A percentile compares a stretch with the other conserved stretches of the same genome.
Evolutionary conservation across 2,113 vertebrate species (phyloP).

Genomic region (Panthera tigris): DNA sequence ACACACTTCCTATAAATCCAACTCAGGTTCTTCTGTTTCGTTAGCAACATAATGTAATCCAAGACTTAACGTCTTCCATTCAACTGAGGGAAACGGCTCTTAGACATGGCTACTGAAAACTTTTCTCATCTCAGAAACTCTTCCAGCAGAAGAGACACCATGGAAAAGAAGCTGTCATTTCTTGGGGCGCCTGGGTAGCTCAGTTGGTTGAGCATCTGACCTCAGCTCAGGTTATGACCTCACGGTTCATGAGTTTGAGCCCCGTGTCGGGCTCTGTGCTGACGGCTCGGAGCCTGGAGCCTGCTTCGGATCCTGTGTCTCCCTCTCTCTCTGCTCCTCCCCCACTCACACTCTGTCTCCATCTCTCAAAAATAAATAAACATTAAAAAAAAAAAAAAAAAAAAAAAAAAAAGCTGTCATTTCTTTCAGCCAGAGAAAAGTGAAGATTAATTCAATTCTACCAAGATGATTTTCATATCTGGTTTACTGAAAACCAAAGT

Average conservation of each 20-base stretch:
- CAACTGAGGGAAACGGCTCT: not conserved
- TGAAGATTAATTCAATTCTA: not conserved
- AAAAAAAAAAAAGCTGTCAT: not conserved
- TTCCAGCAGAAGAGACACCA: not conserved
- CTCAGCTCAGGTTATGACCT: too few relatives aligned
- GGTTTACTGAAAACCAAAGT: constrained; percentile 16
- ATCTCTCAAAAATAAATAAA: too few relatives aligned
- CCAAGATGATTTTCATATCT: not conserved
- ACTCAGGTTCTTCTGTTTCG: not conserved
- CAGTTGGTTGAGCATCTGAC: too few relatives aligned
- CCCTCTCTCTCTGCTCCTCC: too few relatives aligned
- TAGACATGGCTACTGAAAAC: not conserved
- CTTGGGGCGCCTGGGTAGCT: not conserved
- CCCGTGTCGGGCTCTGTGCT: too few relatives aligned
- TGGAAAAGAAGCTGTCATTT: not conserved
- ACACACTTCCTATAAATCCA: not conserved
- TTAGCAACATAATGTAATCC: not conserved
- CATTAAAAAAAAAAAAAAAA: too few relatives aligned
- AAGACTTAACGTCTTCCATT: not conserved
- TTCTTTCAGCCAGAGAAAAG: not conserved
- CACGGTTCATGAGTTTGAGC: too few relatives aligned
- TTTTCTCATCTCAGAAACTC: not conserved
- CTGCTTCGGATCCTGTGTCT: too few relatives aligned
- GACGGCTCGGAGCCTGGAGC: too few relatives aligned
- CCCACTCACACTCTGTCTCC: too few relatives aligned